Conservation (phyloP, 2,888 invertebrate genomes). For the Congeria kusceri region DNA sequence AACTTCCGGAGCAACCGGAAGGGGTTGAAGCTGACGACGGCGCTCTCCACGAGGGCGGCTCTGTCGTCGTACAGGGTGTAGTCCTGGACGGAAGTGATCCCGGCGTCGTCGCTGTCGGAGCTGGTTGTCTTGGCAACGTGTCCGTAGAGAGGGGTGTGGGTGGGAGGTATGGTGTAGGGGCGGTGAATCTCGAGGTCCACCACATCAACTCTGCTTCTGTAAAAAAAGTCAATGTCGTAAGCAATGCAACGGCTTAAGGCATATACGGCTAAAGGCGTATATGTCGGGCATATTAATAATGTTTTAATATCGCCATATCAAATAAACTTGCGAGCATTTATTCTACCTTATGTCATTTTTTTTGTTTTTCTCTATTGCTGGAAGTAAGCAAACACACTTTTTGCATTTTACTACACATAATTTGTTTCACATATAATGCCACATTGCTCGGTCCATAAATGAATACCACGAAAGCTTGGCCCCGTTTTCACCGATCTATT, state of each 20-base stretch:
- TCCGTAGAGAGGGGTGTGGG: conserved; percentile 11
- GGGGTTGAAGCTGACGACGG: conserved; percentile 62
- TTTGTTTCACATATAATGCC: no score
- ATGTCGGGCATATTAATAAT: background rate
- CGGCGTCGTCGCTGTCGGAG: conserved; percentile 30
- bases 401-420: no score
- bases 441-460: no score
- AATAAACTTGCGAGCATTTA: no score
- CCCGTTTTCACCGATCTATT: no score
- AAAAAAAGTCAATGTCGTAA: conserved; percentile 9
- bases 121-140: conserved; percentile 9
- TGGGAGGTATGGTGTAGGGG: conserved; percentile 18
- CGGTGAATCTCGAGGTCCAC: conserved; percentile 57
- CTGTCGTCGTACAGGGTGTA: conserved; percentile 52
- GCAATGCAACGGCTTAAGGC: background rate
- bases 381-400: no score
- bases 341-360: no score
- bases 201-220: conserved; percentile 47
- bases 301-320: no score
- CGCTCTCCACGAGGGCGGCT: conserved; percentile 46
- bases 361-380: no score
- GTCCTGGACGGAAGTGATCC: conserved; percentile 40
- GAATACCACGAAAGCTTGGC: no score
- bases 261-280: background rate
- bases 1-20: conserved; percentile 52